These are phyloP conservation scores for Gerris buenoi DNA, from an alignment of 1,140 invertebrate genomes.

Conservation along the genomic window DNA sequence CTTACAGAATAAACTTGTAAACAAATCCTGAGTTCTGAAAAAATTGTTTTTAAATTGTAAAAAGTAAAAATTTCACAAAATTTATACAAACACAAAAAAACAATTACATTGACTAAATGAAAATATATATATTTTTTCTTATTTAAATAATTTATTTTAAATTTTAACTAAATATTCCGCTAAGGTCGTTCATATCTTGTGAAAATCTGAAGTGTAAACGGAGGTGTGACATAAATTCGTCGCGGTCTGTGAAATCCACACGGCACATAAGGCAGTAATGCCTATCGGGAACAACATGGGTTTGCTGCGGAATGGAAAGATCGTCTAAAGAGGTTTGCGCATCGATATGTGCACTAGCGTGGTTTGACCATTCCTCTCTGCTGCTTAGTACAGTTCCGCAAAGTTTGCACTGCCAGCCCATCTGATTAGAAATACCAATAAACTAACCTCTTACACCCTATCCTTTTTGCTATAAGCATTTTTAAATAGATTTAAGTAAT, in stretches of 20 bases:
- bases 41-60: too few species aligned
- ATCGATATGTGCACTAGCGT: conserved; percentile 50
- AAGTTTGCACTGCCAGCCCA: conserved; percentile 52
- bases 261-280: conserved; percentile 45
- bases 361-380: conserved; percentile 56
- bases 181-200: conserved; percentile 8
- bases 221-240: conserved; percentile 53
- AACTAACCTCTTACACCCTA: too few species aligned
- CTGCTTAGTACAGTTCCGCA: conserved; percentile 50
- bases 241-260: conserved; percentile 45
- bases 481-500: too few species aligned
- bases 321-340: conserved; percentile 27
- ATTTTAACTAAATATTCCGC: conserved; percentile 13
- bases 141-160: too few species aligned
- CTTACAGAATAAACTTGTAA: too few species aligned
- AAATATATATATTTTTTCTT: too few species aligned
- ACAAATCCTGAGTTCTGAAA: too few species aligned
- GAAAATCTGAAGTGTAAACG: conserved; percentile 40
- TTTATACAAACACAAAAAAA: too few species aligned
- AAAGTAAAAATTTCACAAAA: too few species aligned
- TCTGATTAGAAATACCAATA: too few species aligned
- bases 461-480: too few species aligned
- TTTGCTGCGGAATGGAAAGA: conserved; percentile 23
- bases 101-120: too few species aligned
- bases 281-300: conserved; percentile 22